Evolutionary conservation across 2,113 vertebrate species (phyloP), one percentile per base, ranked within the genome.

Genomic region (Willisornis vidua): DNA sequence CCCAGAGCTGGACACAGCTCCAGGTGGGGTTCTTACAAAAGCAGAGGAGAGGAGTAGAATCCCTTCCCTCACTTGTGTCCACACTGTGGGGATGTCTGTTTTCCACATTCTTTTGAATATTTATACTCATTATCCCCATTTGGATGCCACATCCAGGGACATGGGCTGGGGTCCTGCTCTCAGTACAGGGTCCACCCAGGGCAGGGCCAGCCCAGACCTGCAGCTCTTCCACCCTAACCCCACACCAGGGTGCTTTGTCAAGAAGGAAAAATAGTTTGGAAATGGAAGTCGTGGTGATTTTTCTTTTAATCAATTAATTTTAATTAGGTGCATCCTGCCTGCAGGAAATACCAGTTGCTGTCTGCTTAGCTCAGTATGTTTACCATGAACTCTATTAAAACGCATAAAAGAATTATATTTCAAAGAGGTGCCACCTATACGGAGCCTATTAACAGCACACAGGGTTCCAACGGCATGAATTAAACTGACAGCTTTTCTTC

Each of bases 241-340:
- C 23, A 29, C 3, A 4, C 43, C 19, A 5, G 20, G 10, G 14
- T 35, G 41, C 57, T 78, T 75, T 70, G 46, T 45, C 48, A 80
- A 59, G 68, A 81, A 80, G 9, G 46, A 80, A 85, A 83, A 91
- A 31, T 0, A 31, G 15, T 35, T 58, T 19, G 35, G 29, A 37
- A 83, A 89, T n/a, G 7, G 57, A 39, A 48, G 31, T 59, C 33
- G 23, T 2, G 8, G 43, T 16, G 24, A 48, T 55, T 43, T 54
- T n/a, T 59, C 43, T 52, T 37, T 29, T 20, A 93, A 94, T 87
- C 71, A 88, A 92, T 95, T 94, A 76, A 63, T 91, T 96, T 90
- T 96, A 97, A 97, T 94, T 86, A 95, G 91, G 84, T 74, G 77
- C 81, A 54, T 76, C 74, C 66, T 96, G 86, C 82, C 87, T 73